Base-by-base conservation (phyloP, 2,888 invertebrate species). In the Toxonevra muliebris region DNA sequence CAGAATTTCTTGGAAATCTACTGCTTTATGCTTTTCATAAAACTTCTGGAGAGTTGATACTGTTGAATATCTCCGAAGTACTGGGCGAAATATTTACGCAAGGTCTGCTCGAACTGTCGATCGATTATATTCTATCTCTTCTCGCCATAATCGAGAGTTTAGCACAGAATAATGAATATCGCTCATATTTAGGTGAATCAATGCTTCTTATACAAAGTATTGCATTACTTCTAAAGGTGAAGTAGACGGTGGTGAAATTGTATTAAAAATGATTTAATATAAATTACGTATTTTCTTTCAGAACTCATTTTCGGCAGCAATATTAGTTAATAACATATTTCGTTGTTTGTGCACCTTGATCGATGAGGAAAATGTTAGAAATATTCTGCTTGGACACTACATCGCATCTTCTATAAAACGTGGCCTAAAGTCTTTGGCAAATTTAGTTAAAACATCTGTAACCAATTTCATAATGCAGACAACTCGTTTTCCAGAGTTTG, bases 381-480 rank as follows among this genome's bases (percentile, higher is more conserved):
- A 69, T 0, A 59, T 59, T 1, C 61, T 84, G 20, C 61, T 81
- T 1, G 40, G 64, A 0, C 70, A 75, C 55, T 75, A 66, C 17
- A 74, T 80, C 3, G 73, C 77, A 1, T 72, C 79, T 11, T 80
- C 80, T 1, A 76, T 82, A 2, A 80, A 80, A 19, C 74, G 79
- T 10, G 81, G 77, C 0, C 71, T 84, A 0, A 78, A 80, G 52
- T 80, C 81, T 0, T 66, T 77, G 4, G 77, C 83, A 3, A 78
- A 78, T 59, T 62, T 79, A 41, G 74, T 84, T 0, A 83, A 82
- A 71, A 79, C 79, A 0, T 76, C 82, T 0, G 83, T 76, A 0
- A 80, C 81, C 11, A 83, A 83, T 70, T 84, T 84, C 43, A 77
- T 84, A 59, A 74, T 82, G 61, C 79, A 83, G 68, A 82, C 83